Conservation (phyloP, 2,113 vertebrate species). For the Bambusicola thoracicus region DNA sequence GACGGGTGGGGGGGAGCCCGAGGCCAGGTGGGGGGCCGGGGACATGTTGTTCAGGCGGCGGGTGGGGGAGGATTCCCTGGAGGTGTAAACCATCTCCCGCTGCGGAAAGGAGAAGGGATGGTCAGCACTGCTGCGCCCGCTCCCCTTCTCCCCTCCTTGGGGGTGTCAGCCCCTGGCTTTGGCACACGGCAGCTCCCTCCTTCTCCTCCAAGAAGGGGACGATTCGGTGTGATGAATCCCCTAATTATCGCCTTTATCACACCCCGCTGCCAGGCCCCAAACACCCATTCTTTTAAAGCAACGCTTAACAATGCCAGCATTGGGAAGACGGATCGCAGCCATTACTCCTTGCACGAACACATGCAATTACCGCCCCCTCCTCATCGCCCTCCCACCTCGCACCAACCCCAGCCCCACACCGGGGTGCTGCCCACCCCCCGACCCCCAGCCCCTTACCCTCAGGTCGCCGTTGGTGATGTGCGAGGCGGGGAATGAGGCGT, state of each 20-base stretch:
- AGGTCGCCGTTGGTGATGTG: constrained; percentile 97
- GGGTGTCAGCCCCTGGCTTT: neutral
- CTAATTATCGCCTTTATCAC: neutral
- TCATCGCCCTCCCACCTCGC: rapidly evolving
- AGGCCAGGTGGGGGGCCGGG: constrained; percentile 73
- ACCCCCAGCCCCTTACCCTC: constrained; percentile 81
- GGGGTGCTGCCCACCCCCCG: rapidly evolving
- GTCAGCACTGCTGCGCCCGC: neutral
- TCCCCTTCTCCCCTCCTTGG: no score
- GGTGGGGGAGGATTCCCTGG: constrained; percentile 94
- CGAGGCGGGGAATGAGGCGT: constrained; percentile 91
- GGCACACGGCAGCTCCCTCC: neutral
- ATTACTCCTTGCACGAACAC: neutral
- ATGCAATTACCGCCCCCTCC: neutral
- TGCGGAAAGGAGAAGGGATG: constrained; percentile 48
- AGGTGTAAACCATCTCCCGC: constrained; percentile 97
- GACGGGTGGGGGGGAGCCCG: constrained; percentile 76
- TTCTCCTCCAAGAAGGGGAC: neutral
- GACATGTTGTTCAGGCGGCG: constrained; percentile 94
- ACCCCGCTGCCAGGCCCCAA: neutral
- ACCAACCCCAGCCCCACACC: neutral
- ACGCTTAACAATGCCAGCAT: neutral
- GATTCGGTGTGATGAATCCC: constrained; percentile 52
- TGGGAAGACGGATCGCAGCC: rapidly evolving
- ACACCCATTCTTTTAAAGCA: neutral